These are phyloP conservation scores for Babylonia areolata DNA, from an alignment of 1,140 invertebrate species.

Conservation along the genomic window DNA sequence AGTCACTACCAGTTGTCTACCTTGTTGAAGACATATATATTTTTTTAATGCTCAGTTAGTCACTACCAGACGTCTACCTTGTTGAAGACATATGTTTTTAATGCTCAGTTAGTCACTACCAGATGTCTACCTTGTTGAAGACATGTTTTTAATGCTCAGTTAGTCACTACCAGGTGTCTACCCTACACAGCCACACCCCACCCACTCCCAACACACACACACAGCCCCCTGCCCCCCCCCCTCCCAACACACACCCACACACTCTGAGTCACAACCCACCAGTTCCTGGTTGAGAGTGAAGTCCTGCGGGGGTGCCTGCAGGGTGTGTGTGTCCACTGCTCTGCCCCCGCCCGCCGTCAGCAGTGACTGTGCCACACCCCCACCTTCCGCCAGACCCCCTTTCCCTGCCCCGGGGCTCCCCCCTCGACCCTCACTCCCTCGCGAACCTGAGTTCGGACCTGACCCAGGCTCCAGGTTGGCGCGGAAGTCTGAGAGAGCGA, in stretches of 20 bases:
- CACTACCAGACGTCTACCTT: no score
- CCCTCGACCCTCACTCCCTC: not conserved
- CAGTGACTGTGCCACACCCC: not conserved
- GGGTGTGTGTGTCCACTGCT: not conserved
- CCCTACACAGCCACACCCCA: no score
- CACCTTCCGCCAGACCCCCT: not conserved
- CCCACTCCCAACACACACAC: no score
- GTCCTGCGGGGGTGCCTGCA: not conserved
- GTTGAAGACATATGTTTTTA: no score
- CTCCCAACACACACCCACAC: not conserved
- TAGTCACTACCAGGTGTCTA: no score
- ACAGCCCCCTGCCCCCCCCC: no score
- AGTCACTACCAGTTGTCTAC: no score
- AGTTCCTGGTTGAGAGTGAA: not conserved
- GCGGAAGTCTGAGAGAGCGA: constrained; percentile 1
- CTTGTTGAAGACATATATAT: no score
- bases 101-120: no score
- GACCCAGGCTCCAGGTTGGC: constrained; percentile 10
- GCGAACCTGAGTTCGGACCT: not conserved
- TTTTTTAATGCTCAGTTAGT: no score
- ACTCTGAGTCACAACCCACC: not conserved
- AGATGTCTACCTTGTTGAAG: no score
- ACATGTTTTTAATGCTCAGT: no score
- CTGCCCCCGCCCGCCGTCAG: not conserved
- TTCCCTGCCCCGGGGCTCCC: not conserved